Base-by-base conservation (phyloP, 2,888 invertebrate species). In the Xylocampa areola region DNA sequence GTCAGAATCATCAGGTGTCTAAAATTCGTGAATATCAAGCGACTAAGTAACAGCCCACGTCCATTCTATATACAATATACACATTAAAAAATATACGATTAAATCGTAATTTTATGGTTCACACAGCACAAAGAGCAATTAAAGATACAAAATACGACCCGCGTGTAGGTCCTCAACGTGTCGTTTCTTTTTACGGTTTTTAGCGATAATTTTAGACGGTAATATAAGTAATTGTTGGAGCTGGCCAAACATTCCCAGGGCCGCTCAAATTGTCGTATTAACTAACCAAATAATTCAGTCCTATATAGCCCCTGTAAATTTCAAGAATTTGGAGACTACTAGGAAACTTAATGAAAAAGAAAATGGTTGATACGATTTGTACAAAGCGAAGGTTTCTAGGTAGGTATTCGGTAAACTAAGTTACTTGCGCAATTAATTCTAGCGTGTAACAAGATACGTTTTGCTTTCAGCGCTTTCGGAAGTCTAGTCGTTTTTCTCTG, bases 61-160 rank as follows among this genome's bases (percentile, higher is more conserved):
- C 21, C 50, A 60, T 39, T 40, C 30, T 13, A 36, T n/a, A n/a
- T 27, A 23, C 25, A 37, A 37, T 39, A 44, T 44, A 45, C 43
- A 55, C 29, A 48, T 55, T 50, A 44, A 64, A 65, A 53, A 71
- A 55, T 48, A 71, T 57, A 58, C 55, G 60, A 63, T 60, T 30
- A 64, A 73, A 59, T 71, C 40, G 58, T 58, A 54, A 67, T 66
- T 76, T 68, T 59, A 71, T 48, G 50, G 39, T 57, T 37, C n/a
- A 36, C 48, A 51, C 41, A 45, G 40, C 17, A 68, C 62, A 63
- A 60, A 64, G 37, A 29, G 35, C 39, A 59, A 71, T 76, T 60
- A 76, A 70, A 61, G 44, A 55, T 36, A 65, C 57, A 40, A 71
- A 63, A 58, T 61, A 60, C 54, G 40, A 32, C 47, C 54, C 16